These are phyloP conservation scores for Perithous albicinctus DNA, from an alignment of 2,888 invertebrate species.

Conservation along the genomic window DNA sequence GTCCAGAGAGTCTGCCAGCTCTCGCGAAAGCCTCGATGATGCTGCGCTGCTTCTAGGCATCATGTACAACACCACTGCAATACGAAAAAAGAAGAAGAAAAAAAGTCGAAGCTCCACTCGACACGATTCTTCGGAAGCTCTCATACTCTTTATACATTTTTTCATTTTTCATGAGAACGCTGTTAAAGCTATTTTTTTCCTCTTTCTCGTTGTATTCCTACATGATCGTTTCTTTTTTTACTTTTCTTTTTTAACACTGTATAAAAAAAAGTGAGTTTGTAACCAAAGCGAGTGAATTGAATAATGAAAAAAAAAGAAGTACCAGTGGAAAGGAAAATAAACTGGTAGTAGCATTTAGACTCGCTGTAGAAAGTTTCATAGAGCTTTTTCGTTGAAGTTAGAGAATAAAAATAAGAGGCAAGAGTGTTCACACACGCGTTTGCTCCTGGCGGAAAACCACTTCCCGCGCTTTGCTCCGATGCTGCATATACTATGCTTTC, in stretches of 20 bases:
- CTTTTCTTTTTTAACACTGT: neutral
- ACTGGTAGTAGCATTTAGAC: neutral
- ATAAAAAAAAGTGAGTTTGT: neutral
- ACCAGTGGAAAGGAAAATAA: constrained; percentile 14
- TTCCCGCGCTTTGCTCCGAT: neutral
- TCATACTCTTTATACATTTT: neutral
- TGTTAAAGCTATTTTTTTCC: neutral
- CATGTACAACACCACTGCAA: constrained; percentile 11
- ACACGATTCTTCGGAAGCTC: constrained; percentile 22
- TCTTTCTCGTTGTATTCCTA: neutral
- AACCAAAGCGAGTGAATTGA: constrained; percentile 19
- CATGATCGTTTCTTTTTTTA: too few relatives aligned
- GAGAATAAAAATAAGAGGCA: constrained; percentile 11
- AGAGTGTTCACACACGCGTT: constrained; percentile 10
- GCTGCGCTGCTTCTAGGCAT: constrained; percentile 19
- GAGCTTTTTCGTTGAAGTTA: constrained; percentile 17
- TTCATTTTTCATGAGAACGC: neutral
- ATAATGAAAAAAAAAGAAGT: constrained; percentile 8
- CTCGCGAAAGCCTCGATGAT: constrained; percentile 35
- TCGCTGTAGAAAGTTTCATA: constrained; percentile 1
- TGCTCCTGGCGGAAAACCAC: neutral
- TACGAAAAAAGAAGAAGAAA: constrained; percentile 5
- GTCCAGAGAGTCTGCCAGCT: constrained; percentile 12
- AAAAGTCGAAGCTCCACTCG: constrained; percentile 24
- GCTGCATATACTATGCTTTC: constrained; percentile 2